Base-by-base conservation (phyloP, 2,113 vertebrate genomes). In the Hirundichthys speculiger region DNA sequence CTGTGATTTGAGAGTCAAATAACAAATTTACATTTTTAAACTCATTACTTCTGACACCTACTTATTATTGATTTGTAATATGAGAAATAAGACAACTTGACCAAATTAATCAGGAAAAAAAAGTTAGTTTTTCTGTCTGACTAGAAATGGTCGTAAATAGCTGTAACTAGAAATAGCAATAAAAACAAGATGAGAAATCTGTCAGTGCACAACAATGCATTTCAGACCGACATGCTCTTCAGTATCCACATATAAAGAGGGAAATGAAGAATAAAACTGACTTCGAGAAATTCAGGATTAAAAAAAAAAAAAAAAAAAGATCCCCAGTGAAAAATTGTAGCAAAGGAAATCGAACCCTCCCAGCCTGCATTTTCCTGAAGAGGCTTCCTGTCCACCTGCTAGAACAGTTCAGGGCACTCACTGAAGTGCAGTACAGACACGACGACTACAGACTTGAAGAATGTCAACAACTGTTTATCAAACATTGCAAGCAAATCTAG, bases 311-410 rank as follows among this genome's bases (percentile, higher is more conserved):
- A 46, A 46, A 47, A 47, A 2, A 48, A 30, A 54, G 60, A 64
- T 53, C 61, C 54, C 14, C 39, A 69, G 72, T 65, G 24, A 73
- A 45, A 83, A 22, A n/a, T 25, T 56, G 24, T 47, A 66, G 87
- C 84, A 90, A 86, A 83, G 63, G 51, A 69, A 19, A 60, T 53
- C 15, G 41, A 82, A 80, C 76, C 72, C 83, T 84, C 80, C 90
- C 66, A 30, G 24, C 19, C 16, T 25, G 5, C 60, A 72, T 69
- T 92, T 92, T 93, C 90, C 91, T 91, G 82, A 84, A 86, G 82
- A 84, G 69, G 66, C 78, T 93, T 92, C 92, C 92, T 91, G 85
- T 85, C 70, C 86, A 89, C 76, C 86, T 90, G 83, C 84, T 77
- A 74, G 77, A 92, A 92, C 90, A 93, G 93, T 92, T 73, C 81